phyloP scores from a whole-genome alignment of 2,888 invertebrate genomes.

The Lymantria monacha region DNA sequence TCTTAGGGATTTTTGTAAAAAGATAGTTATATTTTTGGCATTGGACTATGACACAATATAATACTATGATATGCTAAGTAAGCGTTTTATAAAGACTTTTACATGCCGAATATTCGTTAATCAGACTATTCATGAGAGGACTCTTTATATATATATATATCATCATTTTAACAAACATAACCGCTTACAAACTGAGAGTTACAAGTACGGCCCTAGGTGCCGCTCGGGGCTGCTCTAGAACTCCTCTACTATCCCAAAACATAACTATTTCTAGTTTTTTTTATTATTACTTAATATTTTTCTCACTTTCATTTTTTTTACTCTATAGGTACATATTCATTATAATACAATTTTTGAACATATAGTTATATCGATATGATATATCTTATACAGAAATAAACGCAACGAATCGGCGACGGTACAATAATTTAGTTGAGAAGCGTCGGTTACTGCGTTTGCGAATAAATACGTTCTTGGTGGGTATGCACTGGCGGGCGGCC shows the following conservation, averaged over 20 bases:
- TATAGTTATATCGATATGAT: slow-evolving; percentile 80
- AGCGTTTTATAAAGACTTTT: slow-evolving; percentile 83
- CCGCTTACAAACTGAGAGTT: slow-evolving; percentile 78
- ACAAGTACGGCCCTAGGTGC: slow-evolving; percentile 64
- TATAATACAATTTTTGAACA: slow-evolving; percentile 81
- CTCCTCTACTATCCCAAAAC: slow-evolving; percentile 75
- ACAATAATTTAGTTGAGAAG: slow-evolving; percentile 74
- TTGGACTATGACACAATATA: slow-evolving; percentile 83
- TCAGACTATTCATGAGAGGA: slow-evolving; percentile 82
- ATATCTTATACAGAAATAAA: slow-evolving; percentile 75
- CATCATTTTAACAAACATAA: slow-evolving; percentile 77
- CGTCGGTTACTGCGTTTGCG: slow-evolving; percentile 73
- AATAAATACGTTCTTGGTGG: slow-evolving; percentile 74
- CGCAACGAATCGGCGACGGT: slow-evolving; percentile 77
- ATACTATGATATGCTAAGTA: slow-evolving; percentile 83
- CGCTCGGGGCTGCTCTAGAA: slow-evolving; percentile 69
- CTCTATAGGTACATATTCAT: slow-evolving; percentile 78
- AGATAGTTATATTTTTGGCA: slow-evolving; percentile 83
- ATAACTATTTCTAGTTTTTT: slow-evolving; percentile 76
- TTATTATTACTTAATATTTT: slow-evolving; percentile 78
- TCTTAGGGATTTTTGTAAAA: slow-evolving; percentile 80
- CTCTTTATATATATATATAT: slow-evolving; percentile 78
- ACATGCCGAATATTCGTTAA: slow-evolving; percentile 82
- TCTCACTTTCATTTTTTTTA: slow-evolving; percentile 80
- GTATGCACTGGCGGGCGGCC: slow-evolving; percentile 37